Conservation (phyloP, 2,113 vertebrate species). For the Henicopernis longicauda region DNA sequence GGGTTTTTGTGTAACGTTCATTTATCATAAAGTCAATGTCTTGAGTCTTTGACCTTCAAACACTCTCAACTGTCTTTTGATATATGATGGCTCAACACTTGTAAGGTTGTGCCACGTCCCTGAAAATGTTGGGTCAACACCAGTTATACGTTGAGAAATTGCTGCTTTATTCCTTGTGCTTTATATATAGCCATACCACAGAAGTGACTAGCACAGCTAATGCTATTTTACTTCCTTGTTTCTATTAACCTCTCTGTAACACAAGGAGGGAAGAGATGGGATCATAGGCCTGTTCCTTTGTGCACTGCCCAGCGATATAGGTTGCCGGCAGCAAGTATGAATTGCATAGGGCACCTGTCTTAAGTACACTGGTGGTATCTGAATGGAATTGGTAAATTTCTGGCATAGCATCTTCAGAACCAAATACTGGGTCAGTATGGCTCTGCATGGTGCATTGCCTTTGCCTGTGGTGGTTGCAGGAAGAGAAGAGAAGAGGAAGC, state of each 20-base stretch:
- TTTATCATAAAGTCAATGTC: not conserved
- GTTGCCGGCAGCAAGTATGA: not conserved
- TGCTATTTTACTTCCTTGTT: not conserved
- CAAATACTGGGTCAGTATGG: not conserved
- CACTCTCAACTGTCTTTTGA: not conserved
- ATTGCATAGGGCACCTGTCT: not conserved
- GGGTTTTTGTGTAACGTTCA: fast-evolving
- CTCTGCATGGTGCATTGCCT: not conserved
- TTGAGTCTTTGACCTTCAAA: not conserved
- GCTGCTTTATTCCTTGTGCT: not conserved
- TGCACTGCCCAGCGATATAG: not conserved
- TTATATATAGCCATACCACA: not conserved
- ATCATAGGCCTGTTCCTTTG: not conserved
- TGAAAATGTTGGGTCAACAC: not conserved
- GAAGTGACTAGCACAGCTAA: not conserved
- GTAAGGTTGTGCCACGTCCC: not conserved
- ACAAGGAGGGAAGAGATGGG: not conserved
- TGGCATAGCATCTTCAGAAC: not conserved
- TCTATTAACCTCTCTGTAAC: not conserved
- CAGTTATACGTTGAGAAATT: not conserved
- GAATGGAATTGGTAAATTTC: not conserved
- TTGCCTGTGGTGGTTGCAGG: not conserved
- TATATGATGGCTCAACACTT: not conserved
- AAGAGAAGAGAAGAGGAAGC: not conserved
- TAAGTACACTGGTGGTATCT: not conserved